Conservation (phyloP, 2,797 vertebrate species). For the Chrosomus eos region DNA sequence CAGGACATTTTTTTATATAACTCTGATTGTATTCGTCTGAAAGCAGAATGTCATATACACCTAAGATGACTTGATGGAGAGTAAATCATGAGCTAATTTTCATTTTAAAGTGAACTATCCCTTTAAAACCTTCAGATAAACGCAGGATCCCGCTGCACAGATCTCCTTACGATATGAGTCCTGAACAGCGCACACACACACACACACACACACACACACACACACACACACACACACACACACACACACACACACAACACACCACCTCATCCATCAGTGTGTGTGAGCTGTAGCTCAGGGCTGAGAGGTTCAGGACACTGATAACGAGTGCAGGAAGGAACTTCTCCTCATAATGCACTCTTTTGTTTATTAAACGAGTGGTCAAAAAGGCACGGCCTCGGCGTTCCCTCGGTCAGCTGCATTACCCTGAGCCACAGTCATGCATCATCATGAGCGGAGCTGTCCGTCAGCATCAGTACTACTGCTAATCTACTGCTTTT, state of each 20-base stretch:
- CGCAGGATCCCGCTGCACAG: not conserved
- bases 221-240: no score
- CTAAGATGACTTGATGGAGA: no score
- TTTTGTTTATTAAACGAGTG: slow-evolving; percentile 43
- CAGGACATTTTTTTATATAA: no score
- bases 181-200: not conserved
- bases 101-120: no score
- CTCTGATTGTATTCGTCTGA: no score
- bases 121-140: not conserved
- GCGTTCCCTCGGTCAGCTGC: slow-evolving; percentile 18
- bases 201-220: not conserved
- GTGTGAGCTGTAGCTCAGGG: slow-evolving; percentile 44
- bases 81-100: no score
- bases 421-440: not conserved
- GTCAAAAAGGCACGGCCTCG: slow-evolving; percentile 35
- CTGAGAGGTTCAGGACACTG: slow-evolving; percentile 23
- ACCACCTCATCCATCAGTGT: slow-evolving; percentile 42
- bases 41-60: no score
- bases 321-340: slow-evolving; percentile 34
- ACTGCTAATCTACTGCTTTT: no score
- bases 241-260: not conserved
- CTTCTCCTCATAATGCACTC: slow-evolving; percentile 33
- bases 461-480: no score
- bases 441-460: no score
- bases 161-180: not conserved